These are phyloP conservation scores for Strix uralensis DNA, from an alignment of 2,113 vertebrate genomes.

Conservation along the genomic window DNA sequence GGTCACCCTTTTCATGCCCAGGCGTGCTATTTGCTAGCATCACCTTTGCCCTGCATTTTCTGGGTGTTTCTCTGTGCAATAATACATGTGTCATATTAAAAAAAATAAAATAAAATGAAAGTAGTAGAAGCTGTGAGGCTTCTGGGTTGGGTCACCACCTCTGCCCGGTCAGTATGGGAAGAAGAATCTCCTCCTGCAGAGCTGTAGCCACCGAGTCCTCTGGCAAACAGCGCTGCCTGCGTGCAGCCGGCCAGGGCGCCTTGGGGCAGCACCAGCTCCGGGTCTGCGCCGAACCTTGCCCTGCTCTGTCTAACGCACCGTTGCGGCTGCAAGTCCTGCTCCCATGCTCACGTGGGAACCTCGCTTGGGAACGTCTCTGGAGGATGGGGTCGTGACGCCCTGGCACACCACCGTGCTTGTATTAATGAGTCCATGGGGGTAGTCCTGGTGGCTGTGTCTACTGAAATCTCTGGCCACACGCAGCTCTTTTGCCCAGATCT, in stretches of 20 bases:
- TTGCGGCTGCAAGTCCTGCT: fast-evolving
- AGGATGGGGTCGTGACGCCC: background rate
- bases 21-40: background rate
- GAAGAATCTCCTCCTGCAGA: background rate
- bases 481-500: background rate
- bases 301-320: background rate
- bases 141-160: background rate
- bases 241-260: fast-evolving
- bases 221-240: fast-evolving
- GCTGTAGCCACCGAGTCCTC: background rate
- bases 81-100: background rate
- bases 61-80: background rate
- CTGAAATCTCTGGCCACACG: background rate
- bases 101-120: background rate
- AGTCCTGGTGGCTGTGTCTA: no score
- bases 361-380: background rate
- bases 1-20: background rate
- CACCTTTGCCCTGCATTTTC: background rate
- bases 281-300: background rate
- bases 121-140: background rate
- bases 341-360: background rate
- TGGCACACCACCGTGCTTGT: background rate
- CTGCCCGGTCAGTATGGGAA: background rate
- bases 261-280: background rate
- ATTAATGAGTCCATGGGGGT: background rate